A percentile compares a stretch with the other conserved stretches of the same genome.
Evolutionary conservation across 1,140 invertebrate genomes (phyloP).

Genomic region (Melitaea cinxia): DNA sequence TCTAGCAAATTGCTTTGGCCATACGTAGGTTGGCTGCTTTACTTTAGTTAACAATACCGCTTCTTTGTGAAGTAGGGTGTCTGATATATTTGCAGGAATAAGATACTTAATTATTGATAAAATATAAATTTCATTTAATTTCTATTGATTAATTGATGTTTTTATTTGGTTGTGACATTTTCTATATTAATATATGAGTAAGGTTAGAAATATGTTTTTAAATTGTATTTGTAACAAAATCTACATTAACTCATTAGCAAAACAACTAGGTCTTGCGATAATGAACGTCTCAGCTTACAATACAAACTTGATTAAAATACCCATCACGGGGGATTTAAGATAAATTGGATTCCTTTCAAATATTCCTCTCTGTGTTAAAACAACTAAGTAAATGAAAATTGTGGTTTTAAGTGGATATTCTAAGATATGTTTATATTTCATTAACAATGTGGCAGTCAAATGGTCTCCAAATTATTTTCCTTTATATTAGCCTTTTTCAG

Average conservation of each 20-base stretch:
- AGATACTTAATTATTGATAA: too few species aligned
- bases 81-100: too few species aligned
- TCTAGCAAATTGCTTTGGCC: too few species aligned
- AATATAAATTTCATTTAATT: too few species aligned
- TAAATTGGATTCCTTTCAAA: conserved; percentile 32
- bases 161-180: too few species aligned
- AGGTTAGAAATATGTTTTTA: too few species aligned
- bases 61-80: too few species aligned
- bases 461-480: not conserved
- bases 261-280: not conserved
- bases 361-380: conserved; percentile 21
- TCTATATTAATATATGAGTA: too few species aligned
- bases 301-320: conserved; percentile 21
- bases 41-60: too few species aligned
- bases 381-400: conserved; percentile 17
- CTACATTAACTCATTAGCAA: not conserved
- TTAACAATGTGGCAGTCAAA: not conserved
- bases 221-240: not conserved
- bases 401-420: conserved; percentile 7
- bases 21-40: too few species aligned
- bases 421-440: not conserved
- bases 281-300: conserved; percentile 9
- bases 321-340: conserved; percentile 22
- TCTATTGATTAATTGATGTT: too few species aligned
- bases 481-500: not conserved